phyloP scores from a whole-genome alignment of 2,113 vertebrate genomes.

The Hippolais icterina region DNA sequence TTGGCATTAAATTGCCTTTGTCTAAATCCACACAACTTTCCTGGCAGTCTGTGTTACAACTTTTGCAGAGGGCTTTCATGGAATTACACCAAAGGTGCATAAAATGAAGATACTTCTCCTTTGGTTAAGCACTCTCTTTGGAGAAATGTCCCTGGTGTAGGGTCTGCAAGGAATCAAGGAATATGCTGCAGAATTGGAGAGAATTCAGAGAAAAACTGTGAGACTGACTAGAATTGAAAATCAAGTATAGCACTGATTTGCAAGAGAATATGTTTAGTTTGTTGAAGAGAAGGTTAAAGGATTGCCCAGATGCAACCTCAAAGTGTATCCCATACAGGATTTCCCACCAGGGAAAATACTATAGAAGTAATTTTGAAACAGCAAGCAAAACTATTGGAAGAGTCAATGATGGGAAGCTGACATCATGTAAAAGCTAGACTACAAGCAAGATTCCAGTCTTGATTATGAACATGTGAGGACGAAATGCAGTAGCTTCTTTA shows the following conservation, averaged over 20 bases:
- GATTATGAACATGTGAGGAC: background rate
- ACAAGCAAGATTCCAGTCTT: background rate
- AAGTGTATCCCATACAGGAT: background rate
- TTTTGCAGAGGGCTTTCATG: background rate
- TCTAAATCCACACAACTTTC: background rate
- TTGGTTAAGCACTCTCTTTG: background rate
- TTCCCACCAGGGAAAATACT: background rate
- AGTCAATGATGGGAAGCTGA: background rate
- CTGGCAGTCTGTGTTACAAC: background rate
- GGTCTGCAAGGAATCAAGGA: background rate
- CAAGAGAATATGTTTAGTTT: background rate
- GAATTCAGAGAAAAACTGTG: background rate
- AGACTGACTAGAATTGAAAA: background rate
- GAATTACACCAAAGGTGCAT: background rate
- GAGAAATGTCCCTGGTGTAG: background rate
- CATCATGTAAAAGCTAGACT: background rate
- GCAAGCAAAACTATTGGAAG: background rate
- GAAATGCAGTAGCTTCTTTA: background rate
- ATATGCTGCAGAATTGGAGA: background rate
- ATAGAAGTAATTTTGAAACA: background rate
- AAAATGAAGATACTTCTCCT: background rate
- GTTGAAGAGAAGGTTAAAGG: background rate
- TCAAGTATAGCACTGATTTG: background rate
- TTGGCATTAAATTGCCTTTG: background rate
- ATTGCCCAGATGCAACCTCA: background rate